Conservation (phyloP, 2,113 vertebrate genomes). For the Dascyllus trimaculatus region DNA sequence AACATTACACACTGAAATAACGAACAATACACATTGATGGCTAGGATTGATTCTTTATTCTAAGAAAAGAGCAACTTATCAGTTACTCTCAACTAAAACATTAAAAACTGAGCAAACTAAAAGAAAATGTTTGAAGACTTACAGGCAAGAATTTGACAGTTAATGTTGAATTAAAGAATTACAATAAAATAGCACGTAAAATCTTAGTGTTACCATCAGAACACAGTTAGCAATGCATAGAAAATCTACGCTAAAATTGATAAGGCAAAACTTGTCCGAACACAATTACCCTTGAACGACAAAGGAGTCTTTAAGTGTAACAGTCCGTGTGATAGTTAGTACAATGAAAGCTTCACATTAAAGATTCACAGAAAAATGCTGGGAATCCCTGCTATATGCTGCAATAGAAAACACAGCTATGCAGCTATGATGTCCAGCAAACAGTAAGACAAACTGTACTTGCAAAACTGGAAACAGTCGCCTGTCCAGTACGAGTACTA, state of each 20-base stretch:
- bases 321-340: not conserved
- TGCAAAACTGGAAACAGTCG: conserved; percentile 17
- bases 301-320: not conserved
- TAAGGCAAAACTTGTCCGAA: not conserved
- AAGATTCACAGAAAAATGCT: not conserved
- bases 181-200: not conserved
- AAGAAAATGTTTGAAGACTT: no score
- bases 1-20: conserved; percentile 32
- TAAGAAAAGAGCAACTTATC: no score
- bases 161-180: no score
- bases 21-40: conserved; percentile 16
- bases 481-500: conserved; percentile 6
- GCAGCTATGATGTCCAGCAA: not conserved
- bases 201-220: not conserved
- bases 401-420: not conserved
- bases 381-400: not conserved
- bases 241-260: not conserved
- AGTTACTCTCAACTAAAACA: no score
- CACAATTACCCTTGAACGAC: not conserved
- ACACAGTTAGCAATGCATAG: not conserved
- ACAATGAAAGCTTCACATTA: not conserved
- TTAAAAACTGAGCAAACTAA: no score
- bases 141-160: no score
- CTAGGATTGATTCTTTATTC: no score
- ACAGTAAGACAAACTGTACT: not conserved